Base-by-base conservation (phyloP, 2,113 vertebrate species). In the Rafetus swinhoei region DNA sequence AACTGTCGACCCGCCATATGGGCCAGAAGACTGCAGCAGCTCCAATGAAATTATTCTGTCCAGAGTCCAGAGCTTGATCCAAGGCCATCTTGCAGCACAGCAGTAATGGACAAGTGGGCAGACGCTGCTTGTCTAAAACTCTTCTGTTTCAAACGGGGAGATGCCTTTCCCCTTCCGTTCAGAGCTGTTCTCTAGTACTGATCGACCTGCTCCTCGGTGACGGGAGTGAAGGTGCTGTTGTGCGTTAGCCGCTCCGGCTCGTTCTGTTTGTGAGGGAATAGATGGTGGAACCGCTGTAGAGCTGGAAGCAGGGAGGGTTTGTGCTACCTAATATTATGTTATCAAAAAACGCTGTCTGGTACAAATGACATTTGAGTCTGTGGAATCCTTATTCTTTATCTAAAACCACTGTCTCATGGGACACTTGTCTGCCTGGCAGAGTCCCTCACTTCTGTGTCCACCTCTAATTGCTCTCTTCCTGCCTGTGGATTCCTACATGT, bases 11-110 rank as follows among this genome's bases (percentile, higher is more conserved):
- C 98, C 99, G 0, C 99, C 99, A 0, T 99, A 99, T 1, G 79
- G 98, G n/a, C 96, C 98, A 0, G 98, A 99, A 24, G 98, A 99
- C 96, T 99, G 99, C 96, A 98, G 86, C 95, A 99, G 99, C 92
- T 90, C 98, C 88, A 99, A 99, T 91, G 98, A 99, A 96, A 99
- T 99, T 86, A 99, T 99, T 89, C 96, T 99, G 94, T 98, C 98
- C 22, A 98, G 99, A 5, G 95, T 99, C 74, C 99, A 99, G 94
- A 98, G 97, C 84, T 97, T 99, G 45, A 92, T 99, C 91, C 96
- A 98, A 92, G 97, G 97, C 79, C 98, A 97, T 79, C 95, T 98
- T 1, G 72, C 87, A 11, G 91, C 92, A 29, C 94, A 90, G 4
- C 77, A 90, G 0, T 86, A 84, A 93, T 39, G 7, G 1, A 52